Evolutionary conservation across 2,888 invertebrate species (phyloP).

Genomic region (Ornithoptera alexandrae): DNA sequence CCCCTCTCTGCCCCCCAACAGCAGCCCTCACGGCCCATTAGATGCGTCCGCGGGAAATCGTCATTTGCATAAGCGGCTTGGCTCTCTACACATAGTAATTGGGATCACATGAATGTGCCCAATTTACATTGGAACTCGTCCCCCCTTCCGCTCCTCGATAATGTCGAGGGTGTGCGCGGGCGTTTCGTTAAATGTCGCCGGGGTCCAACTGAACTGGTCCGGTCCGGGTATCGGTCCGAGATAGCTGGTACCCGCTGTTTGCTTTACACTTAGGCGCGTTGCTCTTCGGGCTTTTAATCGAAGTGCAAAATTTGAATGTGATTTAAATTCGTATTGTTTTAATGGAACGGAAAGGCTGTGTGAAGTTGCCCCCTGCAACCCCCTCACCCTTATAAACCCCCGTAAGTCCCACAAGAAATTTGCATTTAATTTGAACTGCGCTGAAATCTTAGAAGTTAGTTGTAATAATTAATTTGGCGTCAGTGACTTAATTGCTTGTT

Average conservation of each 20-base stretch:
- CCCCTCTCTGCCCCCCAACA: too few species aligned
- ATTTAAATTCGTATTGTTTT: conserved; percentile 75
- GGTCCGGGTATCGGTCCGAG: conserved; percentile 60
- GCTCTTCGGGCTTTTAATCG: conserved; percentile 75
- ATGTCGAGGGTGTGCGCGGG: conserved; percentile 35
- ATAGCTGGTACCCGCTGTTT: conserved; percentile 69
- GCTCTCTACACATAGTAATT: conserved; percentile 76
- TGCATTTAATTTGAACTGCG: conserved; percentile 59
- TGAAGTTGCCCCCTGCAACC: conserved; percentile 36
- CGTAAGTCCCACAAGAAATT: conserved; percentile 55
- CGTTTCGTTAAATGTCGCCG: conserved; percentile 34
- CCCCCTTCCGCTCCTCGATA: conserved; percentile 36
- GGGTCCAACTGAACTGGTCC: conserved; percentile 50
- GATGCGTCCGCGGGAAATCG: conserved; percentile 75
- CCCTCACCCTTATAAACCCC: conserved; percentile 19
- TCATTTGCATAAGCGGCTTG: conserved; percentile 80
- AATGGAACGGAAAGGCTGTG: conserved; percentile 56
- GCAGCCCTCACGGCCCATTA: conserved; percentile 66
- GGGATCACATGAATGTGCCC: conserved; percentile 69
- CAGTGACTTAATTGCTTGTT: conserved; percentile 33
- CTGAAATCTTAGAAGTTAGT: conserved; percentile 38
- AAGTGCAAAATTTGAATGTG: conserved; percentile 76
- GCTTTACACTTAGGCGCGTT: conserved; percentile 69
- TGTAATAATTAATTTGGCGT: conserved; percentile 34
- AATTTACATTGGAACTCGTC: conserved; percentile 49